phyloP scores from a whole-genome alignment of 92 coral and sea anemone genomes.

The Virgularia gustaviana region DNA sequence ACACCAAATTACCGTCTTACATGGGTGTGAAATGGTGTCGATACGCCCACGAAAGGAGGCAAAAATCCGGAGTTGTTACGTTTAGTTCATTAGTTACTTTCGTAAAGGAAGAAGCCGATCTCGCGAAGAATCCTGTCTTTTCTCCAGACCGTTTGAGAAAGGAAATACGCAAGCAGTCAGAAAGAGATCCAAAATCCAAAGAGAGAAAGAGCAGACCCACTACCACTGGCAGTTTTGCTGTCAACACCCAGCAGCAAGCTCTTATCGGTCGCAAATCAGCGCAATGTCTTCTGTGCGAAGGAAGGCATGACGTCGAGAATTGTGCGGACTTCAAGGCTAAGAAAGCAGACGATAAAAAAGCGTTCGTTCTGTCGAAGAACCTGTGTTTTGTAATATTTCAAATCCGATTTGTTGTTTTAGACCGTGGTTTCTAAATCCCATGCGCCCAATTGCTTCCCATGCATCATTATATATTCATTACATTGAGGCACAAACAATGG shows the following conservation, averaged over 20 bases:
- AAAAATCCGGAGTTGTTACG: background rate
- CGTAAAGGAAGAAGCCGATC: slow-evolving; percentile 39
- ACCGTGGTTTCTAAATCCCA: background rate
- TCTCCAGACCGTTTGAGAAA: slow-evolving; percentile 37
- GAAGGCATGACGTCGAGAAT: background rate
- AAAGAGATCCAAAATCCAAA: slow-evolving; percentile 3
- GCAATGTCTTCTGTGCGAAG: background rate
- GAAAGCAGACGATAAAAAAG: background rate
- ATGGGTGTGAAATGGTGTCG: slow-evolving; percentile 54
- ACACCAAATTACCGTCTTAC: slow-evolving; percentile 58
- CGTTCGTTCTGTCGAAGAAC: background rate
- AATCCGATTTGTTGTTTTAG: background rate
- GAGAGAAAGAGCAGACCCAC: background rate
- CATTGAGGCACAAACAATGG: slow-evolving; percentile 3
- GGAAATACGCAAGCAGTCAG: slow-evolving; percentile 13
- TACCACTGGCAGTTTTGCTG: background rate
- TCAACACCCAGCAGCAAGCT: background rate
- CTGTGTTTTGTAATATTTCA: slow-evolving; percentile 14
- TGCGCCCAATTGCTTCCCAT: background rate
- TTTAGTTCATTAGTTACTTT: slow-evolving; percentile 39
- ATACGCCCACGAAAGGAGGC: slow-evolving; percentile 38
- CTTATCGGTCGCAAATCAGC: background rate
- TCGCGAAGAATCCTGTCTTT: slow-evolving; percentile 54
- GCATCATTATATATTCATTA: background rate
- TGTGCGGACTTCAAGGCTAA: background rate